Base-by-base conservation (phyloP, 2,888 invertebrate species). In the Scaptomyza flava region DNA sequence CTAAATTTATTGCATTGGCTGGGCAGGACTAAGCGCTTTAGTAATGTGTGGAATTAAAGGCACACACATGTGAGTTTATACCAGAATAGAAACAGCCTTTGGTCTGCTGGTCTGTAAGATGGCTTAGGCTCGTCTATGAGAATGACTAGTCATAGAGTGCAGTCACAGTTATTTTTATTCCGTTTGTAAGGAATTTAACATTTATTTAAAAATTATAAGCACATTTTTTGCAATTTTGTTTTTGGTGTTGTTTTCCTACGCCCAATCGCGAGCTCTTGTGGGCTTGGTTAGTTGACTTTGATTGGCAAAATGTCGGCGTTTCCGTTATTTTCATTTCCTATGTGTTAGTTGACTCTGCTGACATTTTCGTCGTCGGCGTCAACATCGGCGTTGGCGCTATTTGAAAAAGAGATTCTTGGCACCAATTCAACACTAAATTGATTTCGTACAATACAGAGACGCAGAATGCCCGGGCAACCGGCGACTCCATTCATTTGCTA, bases 341-440 rank as follows among this genome's bases (percentile, higher is more conserved):
- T 81, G 46, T 68, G 63, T 46, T 67, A 74, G 59, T 67, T 74
- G 62, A 70, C 52, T 57, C 65, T 72, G 68, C 56, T 31, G 17
- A 30, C 46, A 43, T 36, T 20, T 57, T 41, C 60, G 59, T 23
- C 68, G 41, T 6, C 51, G 41, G 34, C 56, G 27, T 56, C 57
- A 34, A 34, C 64, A 36, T 56, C 54, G 54, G 33, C 53, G 66
- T 47, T 43, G 50, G 54, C 43, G 72, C 64, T 76, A 78, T 87
- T 17, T 81, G 85, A 89, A 90, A 89, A 90, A 90, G 79, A 88
- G 88, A 90, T 89, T 90, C 85, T 91, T 91, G 91, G 90, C 90
- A 90, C 86, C 87, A 89, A 88, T 90, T 91, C 91, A 90, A 90
- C 88, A 88, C 86, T 88, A 89, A 90, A 90, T 90, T 90, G 90